Evolutionary conservation across 1,140 invertebrate species (phyloP), one percentile per base, ranked within the genome.

Genomic region (Hermetia illucens): DNA sequence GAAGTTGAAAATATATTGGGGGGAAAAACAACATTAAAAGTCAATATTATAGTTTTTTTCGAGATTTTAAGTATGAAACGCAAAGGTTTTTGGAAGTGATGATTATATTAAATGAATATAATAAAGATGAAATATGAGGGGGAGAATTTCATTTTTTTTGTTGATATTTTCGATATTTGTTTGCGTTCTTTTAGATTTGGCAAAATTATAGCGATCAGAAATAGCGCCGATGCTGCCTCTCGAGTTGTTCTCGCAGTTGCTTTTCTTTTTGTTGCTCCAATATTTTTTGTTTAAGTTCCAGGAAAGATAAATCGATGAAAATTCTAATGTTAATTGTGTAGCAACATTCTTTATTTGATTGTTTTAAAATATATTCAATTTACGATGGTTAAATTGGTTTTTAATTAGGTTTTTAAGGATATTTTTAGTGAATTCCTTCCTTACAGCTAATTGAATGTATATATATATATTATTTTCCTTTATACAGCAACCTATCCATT

Each of bases 281-380:
- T 48, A 73, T 71, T 68, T 70, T 65, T 56, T 70, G 71, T 78
- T 79, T 80, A 69, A 77, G 71, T 77, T 79, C 77, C 65, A 82
- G 70, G 71, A 80, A 81, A 69, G 78, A 80, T 47, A 74, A 66
- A 69, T 75, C 72, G 68, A 75, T 74, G 68, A 76, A 75, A 72
- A 75, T 73, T 70, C 72, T 75, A 69, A 68, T 58, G 69, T 71
- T 69, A 69, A 66, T 64, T 47, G 60, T 68, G 63, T 64, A 69
- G 62, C 60, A 63, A 52, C 16, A 5, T 38, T 30, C 5, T 38
- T 38, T 5, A 8, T 19, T 18, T 5, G 31, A 38, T 21, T 32
- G 19, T 12, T 13, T 13, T 15, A 15, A 30, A 30, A 20, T 19
- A 10, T 29, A 19, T 18, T 16, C 8, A 37, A 25, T 10, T 24